Conservation (phyloP, 2,113 vertebrate genomes). For the Rhinoderma darwinii region DNA sequence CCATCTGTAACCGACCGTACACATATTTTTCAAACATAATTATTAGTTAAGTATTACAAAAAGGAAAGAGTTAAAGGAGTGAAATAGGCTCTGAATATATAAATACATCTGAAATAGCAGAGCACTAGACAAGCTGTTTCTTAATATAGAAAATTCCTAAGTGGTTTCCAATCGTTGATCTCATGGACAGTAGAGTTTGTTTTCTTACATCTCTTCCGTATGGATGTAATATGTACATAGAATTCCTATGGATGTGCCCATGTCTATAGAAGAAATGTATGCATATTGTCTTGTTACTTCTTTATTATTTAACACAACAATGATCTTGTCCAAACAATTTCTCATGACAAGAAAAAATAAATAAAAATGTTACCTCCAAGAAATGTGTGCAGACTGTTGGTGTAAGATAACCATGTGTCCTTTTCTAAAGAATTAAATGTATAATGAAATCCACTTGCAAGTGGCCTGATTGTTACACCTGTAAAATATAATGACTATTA, state of each 20-base stretch:
- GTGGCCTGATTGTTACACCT: slow-evolving; percentile 95
- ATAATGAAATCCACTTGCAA: slow-evolving; percentile 83
- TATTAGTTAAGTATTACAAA: background rate
- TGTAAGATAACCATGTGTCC: slow-evolving; percentile 87
- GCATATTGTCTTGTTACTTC: background rate
- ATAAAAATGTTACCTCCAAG: slow-evolving; percentile 85
- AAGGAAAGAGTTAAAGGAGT: background rate
- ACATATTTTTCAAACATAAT: background rate
- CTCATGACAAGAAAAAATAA: background rate
- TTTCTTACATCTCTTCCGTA: background rate
- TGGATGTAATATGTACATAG: background rate
- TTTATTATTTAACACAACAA: background rate
- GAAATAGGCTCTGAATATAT: background rate
- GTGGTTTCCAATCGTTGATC: background rate
- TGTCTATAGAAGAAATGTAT: background rate
- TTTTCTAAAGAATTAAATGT: slow-evolving; percentile 84
- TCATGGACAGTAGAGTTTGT: background rate
- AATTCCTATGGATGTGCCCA: background rate
- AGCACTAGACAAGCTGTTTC: background rate
- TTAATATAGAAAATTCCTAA: background rate
- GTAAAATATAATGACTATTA: slow-evolving; percentile 59
- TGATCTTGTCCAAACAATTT: background rate
- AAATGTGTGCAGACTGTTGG: slow-evolving; percentile 83
- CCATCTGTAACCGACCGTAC: background rate
- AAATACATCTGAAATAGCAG: background rate